Conservation (phyloP, 2,113 vertebrate species). For the Regulus satrapa region DNA sequence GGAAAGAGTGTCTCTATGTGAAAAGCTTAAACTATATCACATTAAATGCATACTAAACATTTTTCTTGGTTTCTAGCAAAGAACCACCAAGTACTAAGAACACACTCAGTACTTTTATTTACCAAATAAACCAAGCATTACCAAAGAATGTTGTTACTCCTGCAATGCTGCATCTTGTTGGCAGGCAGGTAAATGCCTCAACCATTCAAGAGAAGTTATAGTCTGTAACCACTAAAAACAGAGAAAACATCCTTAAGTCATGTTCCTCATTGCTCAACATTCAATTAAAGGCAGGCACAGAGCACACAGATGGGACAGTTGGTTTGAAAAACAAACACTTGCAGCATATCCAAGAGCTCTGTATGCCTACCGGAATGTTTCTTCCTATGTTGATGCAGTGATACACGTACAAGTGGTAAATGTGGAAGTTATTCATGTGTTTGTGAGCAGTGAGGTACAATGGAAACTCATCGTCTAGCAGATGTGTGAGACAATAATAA, state of each 20-base stretch:
- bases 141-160: neutral
- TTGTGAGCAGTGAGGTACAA: neutral
- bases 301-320: neutral
- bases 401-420: neutral
- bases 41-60: neutral
- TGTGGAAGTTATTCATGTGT: neutral
- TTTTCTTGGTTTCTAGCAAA: neutral
- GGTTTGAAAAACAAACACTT: neutral
- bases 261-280: neutral
- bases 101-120: neutral
- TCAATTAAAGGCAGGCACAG: neutral
- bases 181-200: neutral
- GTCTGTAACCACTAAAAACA: neutral
- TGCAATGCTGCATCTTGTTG: neutral
- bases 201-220: neutral
- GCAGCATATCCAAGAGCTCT: neutral
- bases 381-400: neutral
- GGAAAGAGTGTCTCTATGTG: neutral
- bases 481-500: conserved; percentile 6
- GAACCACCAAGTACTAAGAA: neutral
- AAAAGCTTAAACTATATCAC: neutral
- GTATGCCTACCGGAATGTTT: neutral
- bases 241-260: neutral
- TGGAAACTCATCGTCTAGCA: neutral
- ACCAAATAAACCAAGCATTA: neutral